Evolutionary conservation across 2,113 vertebrate species (phyloP).

Genomic region (Naja naja): DNA sequence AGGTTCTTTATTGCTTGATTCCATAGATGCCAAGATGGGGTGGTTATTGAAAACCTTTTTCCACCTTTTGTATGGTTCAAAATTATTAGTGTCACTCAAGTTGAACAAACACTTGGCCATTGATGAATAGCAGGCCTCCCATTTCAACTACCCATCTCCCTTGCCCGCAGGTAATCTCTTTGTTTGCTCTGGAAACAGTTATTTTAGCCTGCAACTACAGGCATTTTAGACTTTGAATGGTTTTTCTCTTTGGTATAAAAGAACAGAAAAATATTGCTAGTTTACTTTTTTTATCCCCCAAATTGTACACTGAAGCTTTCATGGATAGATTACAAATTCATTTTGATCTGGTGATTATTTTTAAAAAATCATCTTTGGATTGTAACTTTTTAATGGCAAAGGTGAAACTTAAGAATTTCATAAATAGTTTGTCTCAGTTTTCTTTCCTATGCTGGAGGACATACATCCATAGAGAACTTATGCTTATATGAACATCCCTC

Average conservation of each 20-base stretch:
- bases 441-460: neutral
- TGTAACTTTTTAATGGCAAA: neutral
- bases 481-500: neutral
- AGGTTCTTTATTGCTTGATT: conserved; percentile 7
- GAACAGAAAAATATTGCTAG: neutral
- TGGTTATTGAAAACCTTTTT: neutral
- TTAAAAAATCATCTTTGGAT: neutral
- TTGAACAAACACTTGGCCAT: conserved; percentile 8
- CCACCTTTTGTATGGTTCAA: neutral
- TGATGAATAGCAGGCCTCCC: fast-evolving
- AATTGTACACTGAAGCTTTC: neutral
- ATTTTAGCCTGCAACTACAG: neutral
- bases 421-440: neutral
- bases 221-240: neutral
- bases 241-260: neutral
- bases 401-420: neutral
- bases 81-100: neutral
- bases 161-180: neutral
- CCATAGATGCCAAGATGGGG: neutral
- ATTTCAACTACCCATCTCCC: neutral
- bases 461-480: neutral
- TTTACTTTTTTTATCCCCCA: neutral
- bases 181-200: neutral
- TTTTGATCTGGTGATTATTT: neutral
- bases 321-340: neutral